phyloP scores from a whole-genome alignment of 1,140 invertebrate species.

The Lordiphosa stackelbergi region DNA sequence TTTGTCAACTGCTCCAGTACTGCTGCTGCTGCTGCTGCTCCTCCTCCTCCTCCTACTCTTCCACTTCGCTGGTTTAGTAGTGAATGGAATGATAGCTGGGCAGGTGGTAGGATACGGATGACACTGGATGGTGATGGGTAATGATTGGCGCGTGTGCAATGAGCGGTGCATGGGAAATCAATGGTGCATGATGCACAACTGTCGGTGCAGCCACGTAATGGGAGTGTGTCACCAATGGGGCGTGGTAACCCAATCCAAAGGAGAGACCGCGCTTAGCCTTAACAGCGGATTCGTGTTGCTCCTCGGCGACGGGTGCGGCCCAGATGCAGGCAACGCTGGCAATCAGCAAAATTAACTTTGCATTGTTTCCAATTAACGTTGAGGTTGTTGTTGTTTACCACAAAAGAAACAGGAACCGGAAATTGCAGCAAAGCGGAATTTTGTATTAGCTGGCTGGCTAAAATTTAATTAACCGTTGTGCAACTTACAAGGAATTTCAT shows the following conservation, averaged over 20 bases:
- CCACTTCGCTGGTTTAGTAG: constrained; percentile 48
- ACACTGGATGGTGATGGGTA: constrained; percentile 49
- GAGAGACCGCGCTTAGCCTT: constrained; percentile 66
- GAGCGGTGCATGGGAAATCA: constrained; percentile 64
- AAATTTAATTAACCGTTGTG: no score
- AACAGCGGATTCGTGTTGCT: constrained; percentile 42
- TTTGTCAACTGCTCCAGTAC: constrained; percentile 5
- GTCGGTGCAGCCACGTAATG: constrained; percentile 60
- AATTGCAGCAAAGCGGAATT: no score
- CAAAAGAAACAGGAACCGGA: no score
- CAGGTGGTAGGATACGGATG: constrained; percentile 60
- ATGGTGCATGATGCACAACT: constrained; percentile 59
- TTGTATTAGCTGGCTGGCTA: no score
- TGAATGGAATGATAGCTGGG: constrained; percentile 66
- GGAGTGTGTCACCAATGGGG: constrained; percentile 62
- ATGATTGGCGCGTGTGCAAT: constrained; percentile 57
- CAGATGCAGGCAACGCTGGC: constrained; percentile 43
- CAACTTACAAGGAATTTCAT: constrained; percentile 64
- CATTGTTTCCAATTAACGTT: constrained; percentile 26
- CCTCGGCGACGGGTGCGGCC: constrained; percentile 58
- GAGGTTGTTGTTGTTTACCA: no score
- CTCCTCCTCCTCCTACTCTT: constrained; percentile 8
- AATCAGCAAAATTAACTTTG: constrained; percentile 55
- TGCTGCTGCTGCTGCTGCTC: constrained; percentile 4
- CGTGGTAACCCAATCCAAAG: constrained; percentile 65